Percentiles rank a stretch among this genome's conserved stretches.
phyloP scores from a whole-genome alignment of 1,140 invertebrate species.

The Tachypleus tridentatus region DNA sequence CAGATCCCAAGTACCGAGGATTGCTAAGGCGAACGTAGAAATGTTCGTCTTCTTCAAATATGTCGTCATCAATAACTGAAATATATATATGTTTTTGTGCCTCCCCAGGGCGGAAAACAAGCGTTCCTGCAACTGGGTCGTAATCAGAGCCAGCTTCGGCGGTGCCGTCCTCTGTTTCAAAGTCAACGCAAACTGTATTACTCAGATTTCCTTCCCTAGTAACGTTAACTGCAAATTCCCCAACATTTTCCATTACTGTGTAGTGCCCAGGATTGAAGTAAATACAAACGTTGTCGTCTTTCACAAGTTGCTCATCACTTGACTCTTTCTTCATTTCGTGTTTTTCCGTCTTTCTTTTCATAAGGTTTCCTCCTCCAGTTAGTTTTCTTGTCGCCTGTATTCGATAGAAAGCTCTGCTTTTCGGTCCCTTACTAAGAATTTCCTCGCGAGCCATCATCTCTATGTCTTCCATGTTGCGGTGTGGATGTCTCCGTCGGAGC shows the following conservation, averaged over 20 bases:
- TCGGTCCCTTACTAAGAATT: conserved; percentile 80
- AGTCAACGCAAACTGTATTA: conserved; percentile 54
- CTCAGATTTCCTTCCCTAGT: conserved; percentile 46
- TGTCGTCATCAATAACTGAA: conserved; percentile 94
- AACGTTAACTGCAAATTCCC: conserved; percentile 81
- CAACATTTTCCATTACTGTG: conserved; percentile 97
- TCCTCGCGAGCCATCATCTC: conserved; percentile 94
- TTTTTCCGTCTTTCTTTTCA: conserved; percentile 61
- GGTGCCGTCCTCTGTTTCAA: conserved; percentile 91
- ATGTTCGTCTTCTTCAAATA: conserved; percentile 98
- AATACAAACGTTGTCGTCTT: conserved; percentile 45
- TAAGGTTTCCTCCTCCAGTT: conserved; percentile 85
- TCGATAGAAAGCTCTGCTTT: conserved; percentile 92
- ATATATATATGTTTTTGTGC: conserved; percentile 62
- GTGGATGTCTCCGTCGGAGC: conserved; percentile 72
- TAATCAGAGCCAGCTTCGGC: conserved; percentile 93
- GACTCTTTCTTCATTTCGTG: conserved; percentile 48
- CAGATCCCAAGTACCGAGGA: conserved; percentile 21
- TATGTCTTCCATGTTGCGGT: conserved; percentile 66
- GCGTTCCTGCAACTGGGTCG: conserved; percentile 66
- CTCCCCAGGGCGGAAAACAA: conserved; percentile 76
- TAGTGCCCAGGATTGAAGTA: conserved; percentile 95
- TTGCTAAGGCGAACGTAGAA: conserved; percentile 69
- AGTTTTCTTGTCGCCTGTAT: conserved; percentile 90
- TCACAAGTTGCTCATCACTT: conserved; percentile 45